A percentile compares a stretch with the other conserved stretches of the same genome.
phyloP scores from a whole-genome alignment of 2,113 vertebrate genomes.

The Cairina moschata region DNA sequence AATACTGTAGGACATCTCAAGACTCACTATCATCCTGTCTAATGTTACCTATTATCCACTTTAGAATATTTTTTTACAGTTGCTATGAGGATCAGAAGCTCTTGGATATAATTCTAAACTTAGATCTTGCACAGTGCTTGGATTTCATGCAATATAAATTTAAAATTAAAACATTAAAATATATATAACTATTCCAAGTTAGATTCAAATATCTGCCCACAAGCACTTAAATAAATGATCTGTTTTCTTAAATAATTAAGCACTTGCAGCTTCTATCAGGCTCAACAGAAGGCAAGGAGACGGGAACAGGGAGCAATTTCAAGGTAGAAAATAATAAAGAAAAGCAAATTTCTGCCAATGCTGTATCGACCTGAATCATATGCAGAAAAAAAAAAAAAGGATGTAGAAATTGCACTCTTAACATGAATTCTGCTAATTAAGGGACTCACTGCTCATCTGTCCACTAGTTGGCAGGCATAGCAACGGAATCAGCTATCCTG shows the following conservation, averaged over 20 bases:
- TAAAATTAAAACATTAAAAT: background rate
- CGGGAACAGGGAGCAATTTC: background rate
- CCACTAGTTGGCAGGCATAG: constrained; percentile 53
- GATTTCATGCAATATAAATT: background rate
- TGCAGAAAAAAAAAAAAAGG: background rate
- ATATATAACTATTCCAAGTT: background rate
- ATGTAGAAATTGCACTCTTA: background rate
- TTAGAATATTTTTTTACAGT: background rate
- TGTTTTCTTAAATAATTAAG: background rate
- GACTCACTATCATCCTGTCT: background rate
- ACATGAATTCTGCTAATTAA: background rate
- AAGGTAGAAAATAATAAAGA: background rate
- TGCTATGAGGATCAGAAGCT: background rate
- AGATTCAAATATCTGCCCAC: background rate
- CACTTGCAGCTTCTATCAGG: background rate
- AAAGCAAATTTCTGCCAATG: background rate
- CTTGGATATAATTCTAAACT: background rate
- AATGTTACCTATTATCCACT: background rate
- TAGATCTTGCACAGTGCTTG: background rate
- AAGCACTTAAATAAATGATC: background rate
- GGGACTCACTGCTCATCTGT: background rate
- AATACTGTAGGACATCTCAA: background rate
- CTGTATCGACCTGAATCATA: background rate
- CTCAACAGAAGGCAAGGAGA: background rate
- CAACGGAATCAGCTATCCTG: background rate